Percentiles rank a stretch among this genome's conserved stretches.
Conservation (phyloP, 2,113 vertebrate species). For the Cephalophus harveyi region DNA sequence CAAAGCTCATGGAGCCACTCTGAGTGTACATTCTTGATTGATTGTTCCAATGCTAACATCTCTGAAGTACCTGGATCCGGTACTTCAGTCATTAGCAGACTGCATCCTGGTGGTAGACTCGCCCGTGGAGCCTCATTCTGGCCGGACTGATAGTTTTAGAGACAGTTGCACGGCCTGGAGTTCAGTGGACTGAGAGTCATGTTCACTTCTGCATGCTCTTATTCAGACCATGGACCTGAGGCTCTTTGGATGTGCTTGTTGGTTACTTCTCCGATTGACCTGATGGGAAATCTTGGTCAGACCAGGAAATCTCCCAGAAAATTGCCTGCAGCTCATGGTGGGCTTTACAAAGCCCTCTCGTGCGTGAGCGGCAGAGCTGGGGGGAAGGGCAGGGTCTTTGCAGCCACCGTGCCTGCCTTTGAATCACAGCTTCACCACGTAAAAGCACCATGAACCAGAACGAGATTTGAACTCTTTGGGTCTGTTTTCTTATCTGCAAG, state of each 20-base stretch:
- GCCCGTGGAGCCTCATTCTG: rapidly evolving
- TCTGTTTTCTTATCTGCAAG: background rate
- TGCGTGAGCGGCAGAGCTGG: rapidly evolving
- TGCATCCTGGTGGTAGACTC: background rate
- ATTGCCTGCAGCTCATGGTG: too few species aligned
- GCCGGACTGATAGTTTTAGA: rapidly evolving
- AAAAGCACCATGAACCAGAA: rapidly evolving
- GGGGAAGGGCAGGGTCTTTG: rapidly evolving
- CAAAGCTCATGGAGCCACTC: background rate
- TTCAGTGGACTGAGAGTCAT: too few species aligned
- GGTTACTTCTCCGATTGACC: background rate
- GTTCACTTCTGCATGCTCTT: rapidly evolving
- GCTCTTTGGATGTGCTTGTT: background rate
- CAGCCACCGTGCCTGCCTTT: rapidly evolving
- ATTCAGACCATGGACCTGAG: background rate
- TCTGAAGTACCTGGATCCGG: background rate
- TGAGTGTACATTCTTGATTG: background rate
- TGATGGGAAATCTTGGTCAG: background rate
- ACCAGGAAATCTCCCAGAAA: too few species aligned
- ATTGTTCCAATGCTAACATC: background rate
- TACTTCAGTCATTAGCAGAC: too few species aligned
- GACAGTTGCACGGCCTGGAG: background rate
- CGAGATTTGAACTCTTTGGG: background rate
- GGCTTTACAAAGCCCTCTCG: background rate
- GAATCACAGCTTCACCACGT: rapidly evolving